A percentile compares a stretch with the other conserved stretches of the same genome.
Conservation (phyloP, 2,113 vertebrate species). For the Sigmodon hispidus region DNA sequence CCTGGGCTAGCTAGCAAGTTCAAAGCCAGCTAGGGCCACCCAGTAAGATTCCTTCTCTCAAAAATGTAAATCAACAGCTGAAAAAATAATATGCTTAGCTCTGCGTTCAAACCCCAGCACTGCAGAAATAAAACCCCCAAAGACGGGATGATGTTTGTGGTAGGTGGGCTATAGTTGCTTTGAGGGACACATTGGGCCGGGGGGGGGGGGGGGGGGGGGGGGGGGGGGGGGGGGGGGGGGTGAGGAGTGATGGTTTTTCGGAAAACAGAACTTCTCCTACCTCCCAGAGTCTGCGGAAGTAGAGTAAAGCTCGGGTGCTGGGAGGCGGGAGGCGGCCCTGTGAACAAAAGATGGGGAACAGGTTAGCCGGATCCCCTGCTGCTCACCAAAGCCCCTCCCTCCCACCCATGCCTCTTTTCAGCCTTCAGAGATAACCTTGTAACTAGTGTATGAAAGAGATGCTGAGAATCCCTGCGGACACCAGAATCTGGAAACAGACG, state of each 20-base stretch:
- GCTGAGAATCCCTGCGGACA: neutral
- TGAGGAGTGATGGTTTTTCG: neutral
- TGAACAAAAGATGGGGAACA: slow-evolving; percentile 27
- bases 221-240: too few species aligned
- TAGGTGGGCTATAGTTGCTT: neutral
- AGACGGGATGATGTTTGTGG: neutral
- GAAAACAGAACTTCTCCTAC: slow-evolving; percentile 52
- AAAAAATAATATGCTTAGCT: neutral
- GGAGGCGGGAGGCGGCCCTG: neutral
- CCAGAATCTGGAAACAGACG: neutral
- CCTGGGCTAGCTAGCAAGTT: neutral
- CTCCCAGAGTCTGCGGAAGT: slow-evolving; percentile 77
- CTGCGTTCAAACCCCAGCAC: neutral
- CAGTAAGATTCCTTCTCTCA: neutral
- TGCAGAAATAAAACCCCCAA: neutral
- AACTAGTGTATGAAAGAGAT: neutral
- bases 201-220: neutral
- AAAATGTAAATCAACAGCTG: neutral
- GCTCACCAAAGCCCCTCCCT: neutral
- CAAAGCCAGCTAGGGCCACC: neutral
- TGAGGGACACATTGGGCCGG: neutral
- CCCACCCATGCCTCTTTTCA: neutral
- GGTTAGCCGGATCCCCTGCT: slow-evolving; percentile 17
- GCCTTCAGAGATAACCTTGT: neutral
- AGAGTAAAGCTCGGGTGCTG: slow-evolving; percentile 65